Evolutionary conservation across 2,888 invertebrate species (phyloP).

Genomic region (Epicampocera succincta): DNA sequence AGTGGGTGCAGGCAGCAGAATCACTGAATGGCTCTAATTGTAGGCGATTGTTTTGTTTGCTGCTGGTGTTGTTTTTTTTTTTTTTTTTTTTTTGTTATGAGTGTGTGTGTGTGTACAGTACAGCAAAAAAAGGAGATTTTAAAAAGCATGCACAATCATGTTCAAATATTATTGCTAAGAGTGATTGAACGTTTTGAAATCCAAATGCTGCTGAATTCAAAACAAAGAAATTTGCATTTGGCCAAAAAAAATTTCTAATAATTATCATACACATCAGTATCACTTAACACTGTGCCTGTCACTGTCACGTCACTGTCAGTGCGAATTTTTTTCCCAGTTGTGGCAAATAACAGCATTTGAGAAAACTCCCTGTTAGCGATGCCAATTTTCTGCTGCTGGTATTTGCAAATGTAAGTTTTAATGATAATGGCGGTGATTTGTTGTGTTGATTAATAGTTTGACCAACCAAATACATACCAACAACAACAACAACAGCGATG

Average conservation of each 20-base stretch:
- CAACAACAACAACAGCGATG: constrained; percentile 26
- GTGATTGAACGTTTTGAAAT: no score
- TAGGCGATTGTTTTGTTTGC: constrained; percentile 19
- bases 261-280: no score
- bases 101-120: neutral
- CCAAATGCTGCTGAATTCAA: no score
- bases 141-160: no score
- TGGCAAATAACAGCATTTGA: neutral
- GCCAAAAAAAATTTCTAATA: no score
- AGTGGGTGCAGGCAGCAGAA: neutral
- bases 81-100: neutral
- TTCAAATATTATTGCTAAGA: no score
- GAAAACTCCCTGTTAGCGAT: constrained; percentile 13
- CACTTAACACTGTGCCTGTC: no score
- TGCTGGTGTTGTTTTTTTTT: neutral
- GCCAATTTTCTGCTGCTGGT: constrained; percentile 29
- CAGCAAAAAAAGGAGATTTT: no score
- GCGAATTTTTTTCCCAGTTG: neutral
- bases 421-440: constrained; percentile 68
- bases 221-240: no score
- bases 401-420: constrained; percentile 60
- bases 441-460: constrained; percentile 68
- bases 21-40: constrained; percentile 30
- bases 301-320: no score
- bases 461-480: constrained; percentile 38